These are phyloP conservation scores for Diabrotica balteata DNA, from an alignment of 2,888 invertebrate genomes.

Conservation along the genomic window DNA sequence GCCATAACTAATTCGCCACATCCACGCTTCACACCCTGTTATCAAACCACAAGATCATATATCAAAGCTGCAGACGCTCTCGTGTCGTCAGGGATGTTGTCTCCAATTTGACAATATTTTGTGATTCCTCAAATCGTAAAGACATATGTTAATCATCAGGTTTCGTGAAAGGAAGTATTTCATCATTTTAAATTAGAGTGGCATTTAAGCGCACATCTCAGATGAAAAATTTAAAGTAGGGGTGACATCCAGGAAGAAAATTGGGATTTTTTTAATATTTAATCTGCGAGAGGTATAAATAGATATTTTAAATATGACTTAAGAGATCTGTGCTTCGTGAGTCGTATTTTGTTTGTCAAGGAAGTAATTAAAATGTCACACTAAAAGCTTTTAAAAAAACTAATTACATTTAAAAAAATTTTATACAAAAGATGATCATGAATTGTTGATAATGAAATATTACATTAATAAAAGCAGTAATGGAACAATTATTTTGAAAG, in stretches of 20 bases:
- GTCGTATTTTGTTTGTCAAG: too few species aligned
- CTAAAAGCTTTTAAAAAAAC: too few species aligned
- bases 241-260: constrained; percentile 17
- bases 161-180: constrained; percentile 31
- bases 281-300: background rate
- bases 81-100: constrained; percentile 28
- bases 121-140: constrained; percentile 21
- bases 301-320: too few species aligned
- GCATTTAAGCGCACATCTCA: constrained; percentile 20
- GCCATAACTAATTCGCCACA: constrained; percentile 14
- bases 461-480: too few species aligned
- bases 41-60: constrained; percentile 24
- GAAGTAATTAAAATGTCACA: too few species aligned
- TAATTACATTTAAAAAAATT: too few species aligned
- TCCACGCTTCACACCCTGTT: constrained; percentile 1
- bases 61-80: constrained; percentile 22
- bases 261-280: constrained; percentile 11
- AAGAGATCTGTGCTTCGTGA: too few species aligned
- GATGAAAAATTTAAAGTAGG: constrained; percentile 17
- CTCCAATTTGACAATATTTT: constrained; percentile 29
- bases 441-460: too few species aligned
- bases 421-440: too few species aligned
- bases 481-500: too few species aligned
- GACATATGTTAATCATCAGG: constrained; percentile 27
- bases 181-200: constrained; percentile 28